Evolutionary conservation across 2,113 vertebrate species (phyloP).

Genomic region (Thomomys bottae): DNA sequence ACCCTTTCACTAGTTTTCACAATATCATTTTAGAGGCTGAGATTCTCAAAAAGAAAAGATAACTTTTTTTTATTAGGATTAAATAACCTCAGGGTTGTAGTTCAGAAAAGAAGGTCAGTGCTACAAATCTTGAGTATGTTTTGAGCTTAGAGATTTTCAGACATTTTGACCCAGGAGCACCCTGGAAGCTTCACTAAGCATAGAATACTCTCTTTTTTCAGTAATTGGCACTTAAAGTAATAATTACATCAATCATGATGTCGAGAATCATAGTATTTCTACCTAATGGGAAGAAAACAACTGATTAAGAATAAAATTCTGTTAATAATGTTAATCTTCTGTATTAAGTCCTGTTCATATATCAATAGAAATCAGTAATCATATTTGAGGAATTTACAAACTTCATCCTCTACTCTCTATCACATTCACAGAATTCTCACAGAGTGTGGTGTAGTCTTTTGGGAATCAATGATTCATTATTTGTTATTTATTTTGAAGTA

Average conservation of each 20-base stretch:
- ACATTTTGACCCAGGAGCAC: slow-evolving; percentile 26
- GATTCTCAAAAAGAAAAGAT: slow-evolving; percentile 41
- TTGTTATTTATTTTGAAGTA: slow-evolving; percentile 5
- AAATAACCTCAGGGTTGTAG: not conserved
- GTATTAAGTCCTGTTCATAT: not conserved
- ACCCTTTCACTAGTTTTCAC: not conserved
- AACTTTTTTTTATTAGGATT: slow-evolving; percentile 35
- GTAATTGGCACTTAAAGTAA: slow-evolving; percentile 62
- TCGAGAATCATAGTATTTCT: slow-evolving; percentile 63
- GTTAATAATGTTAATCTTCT: slow-evolving; percentile 59
- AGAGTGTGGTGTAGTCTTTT: not conserved
- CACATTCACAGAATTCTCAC: not conserved
- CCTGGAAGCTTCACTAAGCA: slow-evolving; percentile 32
- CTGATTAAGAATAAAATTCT: slow-evolving; percentile 58
- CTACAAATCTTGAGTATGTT: slow-evolving; percentile 42
- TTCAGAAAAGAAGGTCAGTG: slow-evolving; percentile 19
- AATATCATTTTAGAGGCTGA: slow-evolving; percentile 47
- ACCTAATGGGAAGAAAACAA: slow-evolving; percentile 53
- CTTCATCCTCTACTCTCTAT: too few species aligned
- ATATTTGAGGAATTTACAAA: not conserved
- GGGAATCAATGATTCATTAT: not conserved
- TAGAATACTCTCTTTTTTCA: slow-evolving; percentile 18
- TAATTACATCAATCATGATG: slow-evolving; percentile 67
- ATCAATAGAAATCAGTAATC: slow-evolving; percentile 40
- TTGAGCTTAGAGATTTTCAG: slow-evolving; percentile 9